These are phyloP conservation scores for Lamellibrachia luymesi DNA, from an alignment of 1,140 invertebrate species.

Conservation along the genomic window DNA sequence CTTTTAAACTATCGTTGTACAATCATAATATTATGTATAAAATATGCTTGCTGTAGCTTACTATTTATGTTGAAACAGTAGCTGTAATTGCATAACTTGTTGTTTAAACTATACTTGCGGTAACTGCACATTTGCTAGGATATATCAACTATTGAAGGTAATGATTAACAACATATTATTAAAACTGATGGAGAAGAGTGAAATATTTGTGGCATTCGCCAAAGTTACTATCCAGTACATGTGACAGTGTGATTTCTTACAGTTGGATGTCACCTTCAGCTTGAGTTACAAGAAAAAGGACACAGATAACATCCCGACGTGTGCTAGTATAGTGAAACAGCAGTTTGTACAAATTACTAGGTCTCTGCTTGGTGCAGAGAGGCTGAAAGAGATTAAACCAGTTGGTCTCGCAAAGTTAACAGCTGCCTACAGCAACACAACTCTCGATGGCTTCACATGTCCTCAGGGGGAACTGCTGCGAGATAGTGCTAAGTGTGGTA, in stretches of 20 bases:
- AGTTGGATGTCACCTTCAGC: background rate
- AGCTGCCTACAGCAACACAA: background rate
- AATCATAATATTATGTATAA: too few species aligned
- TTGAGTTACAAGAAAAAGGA: background rate
- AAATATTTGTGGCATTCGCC: too few species aligned
- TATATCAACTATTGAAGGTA: too few species aligned
- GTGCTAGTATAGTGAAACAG: background rate
- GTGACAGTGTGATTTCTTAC: background rate
- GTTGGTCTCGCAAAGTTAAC: background rate
- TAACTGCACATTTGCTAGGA: too few species aligned
- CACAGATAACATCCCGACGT: background rate
- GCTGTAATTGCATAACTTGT: too few species aligned
- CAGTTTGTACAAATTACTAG: background rate
- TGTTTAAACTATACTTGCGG: too few species aligned
- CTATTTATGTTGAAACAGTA: too few species aligned
- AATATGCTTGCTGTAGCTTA: too few species aligned
- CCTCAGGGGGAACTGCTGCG: background rate
- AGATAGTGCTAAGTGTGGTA: background rate
- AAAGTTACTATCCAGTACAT: background rate
- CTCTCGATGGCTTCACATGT: background rate
- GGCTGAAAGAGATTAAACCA: background rate
- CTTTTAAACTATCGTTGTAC: too few species aligned
- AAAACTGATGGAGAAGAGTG: too few species aligned
- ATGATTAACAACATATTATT: too few species aligned
- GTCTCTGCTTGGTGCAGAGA: background rate